Evolutionary conservation across 2,113 vertebrate genomes (phyloP), one percentile per base, ranked within the genome.

Genomic region (Psittacula cyanocephala): DNA sequence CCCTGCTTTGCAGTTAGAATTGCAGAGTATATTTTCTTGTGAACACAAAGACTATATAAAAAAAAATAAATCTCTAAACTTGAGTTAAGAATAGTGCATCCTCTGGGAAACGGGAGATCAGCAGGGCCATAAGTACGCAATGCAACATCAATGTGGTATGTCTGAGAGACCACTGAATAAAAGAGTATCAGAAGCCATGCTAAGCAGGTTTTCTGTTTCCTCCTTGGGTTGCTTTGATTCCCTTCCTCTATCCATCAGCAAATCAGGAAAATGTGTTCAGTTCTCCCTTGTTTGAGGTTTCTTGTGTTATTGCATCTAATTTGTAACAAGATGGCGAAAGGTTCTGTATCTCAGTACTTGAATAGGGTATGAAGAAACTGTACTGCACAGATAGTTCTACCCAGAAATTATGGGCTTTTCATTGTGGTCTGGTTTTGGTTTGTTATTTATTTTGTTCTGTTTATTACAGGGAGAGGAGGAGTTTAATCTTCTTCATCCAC

Each of bases 391-490:
- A 25, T 15, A 19, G 25, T 60, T 59, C 25, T 88, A 17, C 3
- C 28, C n/a, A 55, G 86, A 67, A 70, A 55, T 74, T 11, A 24
- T 5, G 65, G 78, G 31, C 15, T 84, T 69, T 91, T 76, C 23
- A 2, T n/a, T 49, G 52, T 64, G 19, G 31, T 65, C 31, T 69
- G 27, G 27, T 74, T 71, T 88, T 31, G 2, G 6, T 59, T 35
- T 24, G 22, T 16, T 39, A 75, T 71, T 93, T 64, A 83, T 39
- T 88, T 76, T 41, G 35, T 23, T 50, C 19, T 90, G n/a, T 92
- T 78, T 60, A 6, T 95, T 69, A 15, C 35, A 98, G 98, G 98
- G 95, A 74, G 98, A 98, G 84, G 98, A 98, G 29, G 98, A 98
- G 17, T 98, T 98, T 35, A 97, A 98, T 64, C 81, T 98, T 52